Evolutionary conservation across 2,888 invertebrate genomes (phyloP), one percentile per base, ranked within the genome.

Genomic region (Kuschelorhynchus macadamiae): DNA sequence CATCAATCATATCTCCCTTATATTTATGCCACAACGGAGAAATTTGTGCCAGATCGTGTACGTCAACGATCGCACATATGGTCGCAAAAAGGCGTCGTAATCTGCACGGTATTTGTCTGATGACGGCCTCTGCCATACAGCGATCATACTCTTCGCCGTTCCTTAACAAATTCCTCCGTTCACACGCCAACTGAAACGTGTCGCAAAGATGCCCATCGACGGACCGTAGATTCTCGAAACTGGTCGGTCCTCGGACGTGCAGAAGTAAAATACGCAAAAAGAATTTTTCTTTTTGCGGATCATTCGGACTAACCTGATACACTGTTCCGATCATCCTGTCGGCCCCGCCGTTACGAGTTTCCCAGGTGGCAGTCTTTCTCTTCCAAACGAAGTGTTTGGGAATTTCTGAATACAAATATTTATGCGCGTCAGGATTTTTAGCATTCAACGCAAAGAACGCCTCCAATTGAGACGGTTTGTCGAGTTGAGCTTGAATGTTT

Each of bases 251-350:
- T 44, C 18, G 44, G 16, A 44, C 44, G 44, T 44, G 44, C 44
- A 44, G 16, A 12, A 44, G 14, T 2, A 44, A 18, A 44, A 17
- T 44, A 9, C 44, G 11, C 18, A 44, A 44, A 44, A 8, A 44
- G 44, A 17, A 44, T 44, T 44, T 44, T 16, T 44, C 44, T 18
- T 8, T 36, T 39, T 36, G 52, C 16, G 52, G 33, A 52, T 52
- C 52, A 16, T 52, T 52, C 36, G 52, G 52, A 33, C 36, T 36
- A 1, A 36, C 52, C 9, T 33, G 36, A 20, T 52, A 52, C 3
- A 52, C 52, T 47, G 44, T 32, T 42, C 52, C 52, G 33, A 52
- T 52, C 14, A 52, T 52, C 11, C 36, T 52, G 9, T 18, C 18
- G 7, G 16, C 4, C n/a, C 17, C 36, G 1, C 9, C 11, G 16